Evolutionary conservation across 2,888 invertebrate genomes (phyloP), one percentile per base, ranked within the genome.

Genomic region (Agrotis puta): DNA sequence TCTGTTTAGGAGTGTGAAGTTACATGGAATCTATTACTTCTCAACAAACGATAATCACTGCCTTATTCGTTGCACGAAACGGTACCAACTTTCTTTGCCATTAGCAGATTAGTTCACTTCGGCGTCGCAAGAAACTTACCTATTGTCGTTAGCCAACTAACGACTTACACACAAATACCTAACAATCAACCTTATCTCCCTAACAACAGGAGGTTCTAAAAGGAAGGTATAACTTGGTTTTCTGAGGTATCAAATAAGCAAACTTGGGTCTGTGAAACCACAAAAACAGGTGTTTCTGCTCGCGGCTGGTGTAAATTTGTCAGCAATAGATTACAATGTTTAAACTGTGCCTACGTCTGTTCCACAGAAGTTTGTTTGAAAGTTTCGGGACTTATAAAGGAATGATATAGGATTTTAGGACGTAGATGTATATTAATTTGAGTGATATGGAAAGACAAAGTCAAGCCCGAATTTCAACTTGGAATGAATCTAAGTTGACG

Each of bases 31-130:
- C 78, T 81, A 81, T 77, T 81, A 65, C 68, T 77, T 11, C n/a
- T 51, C 47, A 58, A 51, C 82, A 77, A 81, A 81, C 68, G 82
- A 77, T 79, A 87, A 89, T 89, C 85, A 89, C 88, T 87, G 83
- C 84, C 85, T 86, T 88, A 87, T 90, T 88, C 86, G 77, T 82
- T 81, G 67, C 83, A 83, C 87, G 81, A 85, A 83, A 82, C 81
- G 79, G 81, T 81, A 82, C 79, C 78, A 89, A 90, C 81, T 91
- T 89, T 87, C 88, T 89, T 88, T 84, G 85, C 92, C 92, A 93
- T 93, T 93, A 93, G 91, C 83, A 90, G 92, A 94, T 94, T 94
- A 93, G 90, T 93, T 92, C 85, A 82, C 87, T 89, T 88, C 77
- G 77, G 86, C 86, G 85, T 85, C 82, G 83, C 88, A 82, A 85